Evolutionary conservation across 2,888 invertebrate species (phyloP).

Genomic region (Dasysyrphus tricinctus): DNA sequence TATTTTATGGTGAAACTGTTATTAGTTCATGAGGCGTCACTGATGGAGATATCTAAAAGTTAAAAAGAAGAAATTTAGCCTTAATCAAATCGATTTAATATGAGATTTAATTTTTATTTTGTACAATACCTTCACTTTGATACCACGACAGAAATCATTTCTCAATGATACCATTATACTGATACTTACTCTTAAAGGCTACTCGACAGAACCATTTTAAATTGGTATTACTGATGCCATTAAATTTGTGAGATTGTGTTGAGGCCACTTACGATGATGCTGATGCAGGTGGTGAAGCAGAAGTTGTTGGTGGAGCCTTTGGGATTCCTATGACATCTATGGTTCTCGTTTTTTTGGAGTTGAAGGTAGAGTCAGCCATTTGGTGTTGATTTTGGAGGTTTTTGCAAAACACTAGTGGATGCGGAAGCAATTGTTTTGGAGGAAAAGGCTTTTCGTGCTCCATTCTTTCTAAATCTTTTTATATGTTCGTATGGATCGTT

Average conservation of each 20-base stretch:
- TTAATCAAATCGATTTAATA: no score
- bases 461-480: constrained; percentile 53
- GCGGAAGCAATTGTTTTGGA: constrained; percentile 52
- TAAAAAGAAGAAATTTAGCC: no score
- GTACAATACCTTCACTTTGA: no score
- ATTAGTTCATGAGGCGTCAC: constrained; percentile 84
- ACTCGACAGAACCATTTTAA: constrained; percentile 79
- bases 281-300: constrained; percentile 76
- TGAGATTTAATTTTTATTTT: no score
- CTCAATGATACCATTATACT: constrained; percentile 77
- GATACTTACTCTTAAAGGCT: constrained; percentile 79
- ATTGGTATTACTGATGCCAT: constrained; percentile 77
- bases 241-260: constrained; percentile 78
- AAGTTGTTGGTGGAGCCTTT: constrained; percentile 75
- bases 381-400: constrained; percentile 51
- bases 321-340: constrained; percentile 73
- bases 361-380: constrained; percentile 8
- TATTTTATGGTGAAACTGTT: constrained; percentile 84
- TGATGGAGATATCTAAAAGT: constrained; percentile 82
- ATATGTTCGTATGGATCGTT: constrained; percentile 55
- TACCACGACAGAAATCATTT: constrained; percentile 65
- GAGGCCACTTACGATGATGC: constrained; percentile 80
- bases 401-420: constrained; percentile 53
- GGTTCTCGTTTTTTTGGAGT: constrained; percentile 48
- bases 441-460: constrained; percentile 36